Evolutionary conservation across 2,888 invertebrate genomes (phyloP).

Genomic region (Lordiphosa andalusiaca): DNA sequence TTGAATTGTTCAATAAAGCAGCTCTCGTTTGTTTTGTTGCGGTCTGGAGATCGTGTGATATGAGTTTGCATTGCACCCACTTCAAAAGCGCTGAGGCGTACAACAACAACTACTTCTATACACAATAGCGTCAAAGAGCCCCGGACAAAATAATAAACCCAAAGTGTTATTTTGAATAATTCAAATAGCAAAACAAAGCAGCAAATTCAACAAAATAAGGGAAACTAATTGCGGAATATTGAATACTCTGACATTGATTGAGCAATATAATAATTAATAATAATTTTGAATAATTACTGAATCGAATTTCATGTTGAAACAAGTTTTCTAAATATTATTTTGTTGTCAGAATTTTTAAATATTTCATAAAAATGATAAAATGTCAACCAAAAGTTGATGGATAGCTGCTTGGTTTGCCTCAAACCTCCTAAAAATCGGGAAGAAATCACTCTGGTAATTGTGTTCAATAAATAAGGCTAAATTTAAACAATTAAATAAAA

Average conservation of each 20-base stretch:
- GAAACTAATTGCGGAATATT: slow-evolving; percentile 28
- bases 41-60: slow-evolving; percentile 58
- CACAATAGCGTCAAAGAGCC: slow-evolving; percentile 16
- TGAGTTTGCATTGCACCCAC: slow-evolving; percentile 58
- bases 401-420: no score
- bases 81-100: slow-evolving; percentile 63
- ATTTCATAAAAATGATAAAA: no score
- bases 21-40: slow-evolving; percentile 39
- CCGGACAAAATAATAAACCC: slow-evolving; percentile 53
- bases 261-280: no score
- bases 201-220: slow-evolving; percentile 28
- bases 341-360: no score
- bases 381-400: no score
- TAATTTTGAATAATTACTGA: no score
- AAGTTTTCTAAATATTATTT: no score
- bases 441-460: no score
- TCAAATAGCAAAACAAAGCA: slow-evolving; percentile 56
- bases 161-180: slow-evolving; percentile 72
- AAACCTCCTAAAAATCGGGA: no score
- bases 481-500: no score
- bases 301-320: no score
- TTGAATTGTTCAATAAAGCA: slow-evolving; percentile 55
- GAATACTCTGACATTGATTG: slow-evolving; percentile 28
- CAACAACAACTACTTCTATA: slow-evolving; percentile 38
- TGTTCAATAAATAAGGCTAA: no score